phyloP scores from a whole-genome alignment of 2,797 vertebrate genomes.

The Hypotaenidia philippensis region DNA sequence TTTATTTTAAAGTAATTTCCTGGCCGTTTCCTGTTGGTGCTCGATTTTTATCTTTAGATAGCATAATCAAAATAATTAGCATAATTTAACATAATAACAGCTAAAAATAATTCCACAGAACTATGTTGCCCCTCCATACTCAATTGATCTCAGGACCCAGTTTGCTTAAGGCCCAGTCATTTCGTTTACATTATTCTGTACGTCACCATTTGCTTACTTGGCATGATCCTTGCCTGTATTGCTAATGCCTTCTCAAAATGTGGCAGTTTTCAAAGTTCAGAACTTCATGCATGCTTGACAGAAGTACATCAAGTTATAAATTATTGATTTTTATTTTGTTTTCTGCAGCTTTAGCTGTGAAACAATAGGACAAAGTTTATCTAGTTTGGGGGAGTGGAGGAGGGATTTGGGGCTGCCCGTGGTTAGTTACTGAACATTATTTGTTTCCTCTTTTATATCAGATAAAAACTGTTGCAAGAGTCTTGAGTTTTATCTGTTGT shows the following conservation, averaged over 20 bases:
- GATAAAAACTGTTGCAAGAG: neutral
- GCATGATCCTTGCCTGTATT: neutral
- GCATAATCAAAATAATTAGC: neutral
- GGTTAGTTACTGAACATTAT: neutral
- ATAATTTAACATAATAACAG: neutral
- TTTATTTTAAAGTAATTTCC: neutral
- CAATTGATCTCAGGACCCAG: neutral
- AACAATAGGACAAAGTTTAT: neutral
- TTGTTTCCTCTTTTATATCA: neutral
- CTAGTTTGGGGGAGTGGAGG: neutral
- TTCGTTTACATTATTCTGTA: neutral
- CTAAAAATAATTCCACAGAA: neutral
- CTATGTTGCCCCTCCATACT: neutral
- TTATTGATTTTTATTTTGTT: neutral
- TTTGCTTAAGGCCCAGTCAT: neutral
- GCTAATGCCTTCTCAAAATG: neutral
- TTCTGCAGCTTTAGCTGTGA: neutral
- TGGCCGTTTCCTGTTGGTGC: neutral
- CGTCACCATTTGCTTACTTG: neutral
- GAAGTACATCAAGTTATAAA: neutral
- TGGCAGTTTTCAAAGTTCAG: neutral
- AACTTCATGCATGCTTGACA: neutral
- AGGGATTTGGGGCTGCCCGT: neutral
- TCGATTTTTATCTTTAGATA: neutral
- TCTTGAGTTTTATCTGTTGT: neutral